These are phyloP conservation scores for Sialia sialis DNA, from an alignment of 2,113 vertebrate species.

Conservation along the genomic window DNA sequence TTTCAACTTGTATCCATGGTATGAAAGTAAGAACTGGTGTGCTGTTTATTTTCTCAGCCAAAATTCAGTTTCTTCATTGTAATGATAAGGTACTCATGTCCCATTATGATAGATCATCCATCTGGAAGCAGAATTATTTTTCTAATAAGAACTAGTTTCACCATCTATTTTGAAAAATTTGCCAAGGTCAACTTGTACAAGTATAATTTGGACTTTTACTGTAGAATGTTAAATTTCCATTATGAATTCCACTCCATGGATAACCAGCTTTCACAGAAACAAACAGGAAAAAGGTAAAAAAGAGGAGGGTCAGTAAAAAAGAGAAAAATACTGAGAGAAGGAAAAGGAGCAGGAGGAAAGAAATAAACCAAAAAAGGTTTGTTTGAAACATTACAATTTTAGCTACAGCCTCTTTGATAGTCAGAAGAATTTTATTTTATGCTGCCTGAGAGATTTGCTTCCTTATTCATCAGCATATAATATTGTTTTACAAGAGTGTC, in stretches of 20 bases:
- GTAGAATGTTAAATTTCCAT: neutral
- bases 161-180: neutral
- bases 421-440: neutral
- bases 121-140: neutral
- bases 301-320: neutral
- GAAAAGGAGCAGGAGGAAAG: neutral
- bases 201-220: neutral
- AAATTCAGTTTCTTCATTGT: neutral
- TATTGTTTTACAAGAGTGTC: neutral
- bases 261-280: neutral
- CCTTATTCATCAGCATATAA: neutral
- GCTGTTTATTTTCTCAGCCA: neutral
- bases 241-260: neutral
- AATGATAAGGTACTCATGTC: neutral
- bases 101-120: neutral
- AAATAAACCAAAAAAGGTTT: rapidly evolving
- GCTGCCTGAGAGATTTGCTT: neutral
- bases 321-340: neutral
- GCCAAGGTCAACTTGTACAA: neutral
- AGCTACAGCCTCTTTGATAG: neutral
- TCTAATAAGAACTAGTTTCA: neutral
- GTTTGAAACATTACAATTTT: neutral
- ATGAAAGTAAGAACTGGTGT: neutral
- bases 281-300: neutral
- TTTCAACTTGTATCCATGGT: neutral